Percentiles rank a stretch among this genome's conserved stretches.
These are phyloP conservation scores for Phyllotreta striolata DNA, from an alignment of 2,888 invertebrate genomes.

Conservation along the genomic window DNA sequence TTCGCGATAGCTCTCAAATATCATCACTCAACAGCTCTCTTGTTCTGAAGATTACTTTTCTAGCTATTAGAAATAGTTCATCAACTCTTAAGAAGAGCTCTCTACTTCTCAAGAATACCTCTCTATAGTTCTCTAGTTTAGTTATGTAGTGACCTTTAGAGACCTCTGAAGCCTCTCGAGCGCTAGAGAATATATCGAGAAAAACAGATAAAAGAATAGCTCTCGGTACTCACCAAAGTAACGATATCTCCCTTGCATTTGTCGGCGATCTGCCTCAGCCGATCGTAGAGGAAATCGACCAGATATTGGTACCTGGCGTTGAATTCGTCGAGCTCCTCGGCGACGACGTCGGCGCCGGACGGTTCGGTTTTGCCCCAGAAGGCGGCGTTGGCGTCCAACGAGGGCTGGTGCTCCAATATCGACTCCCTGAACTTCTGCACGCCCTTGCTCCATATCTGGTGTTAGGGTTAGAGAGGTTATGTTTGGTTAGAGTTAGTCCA, in stretches of 20 bases:
- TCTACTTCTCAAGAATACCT: too few relatives aligned
- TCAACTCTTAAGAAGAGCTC: too few relatives aligned
- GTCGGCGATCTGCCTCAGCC: slow-evolving; percentile 72
- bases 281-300: slow-evolving; percentile 73
- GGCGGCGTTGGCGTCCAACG: slow-evolving; percentile 68
- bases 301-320: slow-evolving; percentile 81
- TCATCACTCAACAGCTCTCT: too few relatives aligned
- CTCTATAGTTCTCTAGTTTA: too few relatives aligned
- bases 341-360: slow-evolving; percentile 76
- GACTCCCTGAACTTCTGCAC: slow-evolving; percentile 85
- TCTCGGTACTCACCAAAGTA: slow-evolving; percentile 71
- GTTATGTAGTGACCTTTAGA: too few relatives aligned
- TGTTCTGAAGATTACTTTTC: too few relatives aligned
- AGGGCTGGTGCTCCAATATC: slow-evolving; percentile 84
- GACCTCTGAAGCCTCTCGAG: too few relatives aligned
- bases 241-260: slow-evolving; percentile 77
- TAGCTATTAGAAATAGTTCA: too few relatives aligned
- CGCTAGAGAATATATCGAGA: neutral
- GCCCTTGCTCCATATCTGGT: slow-evolving; percentile 85
- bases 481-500: slow-evolving; percentile 59
- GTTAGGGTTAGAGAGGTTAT: slow-evolving; percentile 62
- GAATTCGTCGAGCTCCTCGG: slow-evolving; percentile 79
- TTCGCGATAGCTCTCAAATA: too few relatives aligned
- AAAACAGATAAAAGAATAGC: slow-evolving; percentile 24
- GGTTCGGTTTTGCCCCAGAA: slow-evolving; percentile 57